Percentiles rank a stretch among this genome's conserved stretches.
phyloP scores from a whole-genome alignment of 2,113 vertebrate genomes.

The Tyrannus savana region DNA sequence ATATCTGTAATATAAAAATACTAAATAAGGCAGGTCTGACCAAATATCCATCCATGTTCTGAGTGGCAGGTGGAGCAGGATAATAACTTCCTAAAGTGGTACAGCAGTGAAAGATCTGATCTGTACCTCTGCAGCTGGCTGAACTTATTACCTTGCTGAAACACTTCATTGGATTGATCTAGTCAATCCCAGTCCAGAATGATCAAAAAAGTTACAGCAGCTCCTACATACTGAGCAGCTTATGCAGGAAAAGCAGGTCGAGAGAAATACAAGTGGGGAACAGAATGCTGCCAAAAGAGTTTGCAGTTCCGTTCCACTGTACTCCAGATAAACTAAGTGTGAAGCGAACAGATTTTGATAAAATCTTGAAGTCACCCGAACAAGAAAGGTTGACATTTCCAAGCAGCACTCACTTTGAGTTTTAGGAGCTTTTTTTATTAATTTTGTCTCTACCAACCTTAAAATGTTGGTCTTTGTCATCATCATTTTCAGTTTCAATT shows the following conservation, averaged over 20 bases:
- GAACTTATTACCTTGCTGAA: neutral
- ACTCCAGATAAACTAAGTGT: neutral
- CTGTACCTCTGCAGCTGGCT: neutral
- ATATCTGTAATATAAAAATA: neutral
- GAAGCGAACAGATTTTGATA: neutral
- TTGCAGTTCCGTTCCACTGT: neutral
- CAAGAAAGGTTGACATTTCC: neutral
- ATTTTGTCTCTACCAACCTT: slow-evolving; percentile 73
- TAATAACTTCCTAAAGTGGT: neutral
- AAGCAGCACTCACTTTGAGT: neutral
- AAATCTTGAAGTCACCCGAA: neutral
- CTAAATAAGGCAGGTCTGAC: neutral
- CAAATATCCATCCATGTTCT: neutral
- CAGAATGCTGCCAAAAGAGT: neutral
- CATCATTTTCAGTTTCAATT: slow-evolving; percentile 88
- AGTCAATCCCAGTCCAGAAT: neutral
- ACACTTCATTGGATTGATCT: neutral
- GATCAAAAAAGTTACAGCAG: neutral
- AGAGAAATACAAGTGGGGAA: neutral
- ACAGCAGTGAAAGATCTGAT: neutral
- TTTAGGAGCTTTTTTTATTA: neutral
- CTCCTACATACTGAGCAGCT: neutral
- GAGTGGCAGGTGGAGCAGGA: neutral
- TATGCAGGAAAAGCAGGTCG: neutral
- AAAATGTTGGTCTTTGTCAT: slow-evolving; percentile 83